Conservation (phyloP, 2,888 invertebrate genomes). For the Agriopis marginaria region DNA sequence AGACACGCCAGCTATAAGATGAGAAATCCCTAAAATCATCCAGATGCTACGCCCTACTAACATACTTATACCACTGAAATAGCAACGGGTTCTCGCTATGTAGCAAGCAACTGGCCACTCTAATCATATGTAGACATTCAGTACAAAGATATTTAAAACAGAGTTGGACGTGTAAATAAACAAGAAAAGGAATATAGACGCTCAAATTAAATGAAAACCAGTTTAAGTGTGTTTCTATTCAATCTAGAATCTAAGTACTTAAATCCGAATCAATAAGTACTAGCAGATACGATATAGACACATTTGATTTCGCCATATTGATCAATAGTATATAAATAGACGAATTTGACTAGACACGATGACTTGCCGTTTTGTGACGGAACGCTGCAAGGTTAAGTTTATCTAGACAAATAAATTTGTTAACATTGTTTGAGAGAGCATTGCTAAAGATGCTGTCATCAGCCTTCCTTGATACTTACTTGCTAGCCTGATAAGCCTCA, state of each 20-base stretch:
- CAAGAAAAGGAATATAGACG: not conserved
- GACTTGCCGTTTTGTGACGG: conserved; percentile 18
- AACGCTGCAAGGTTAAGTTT: conserved; percentile 14
- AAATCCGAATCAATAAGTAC: no score
- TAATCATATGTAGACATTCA: not conserved
- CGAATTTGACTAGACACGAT: conserved; percentile 11
- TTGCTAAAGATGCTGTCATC: not conserved
- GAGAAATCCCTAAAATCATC: conserved; percentile 13
- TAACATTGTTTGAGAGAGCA: conserved; percentile 1
- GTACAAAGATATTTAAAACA: not conserved
- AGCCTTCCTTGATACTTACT: not conserved
- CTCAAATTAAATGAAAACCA: no score
- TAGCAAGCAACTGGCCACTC: conserved; percentile 11
- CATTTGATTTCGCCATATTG: not conserved
- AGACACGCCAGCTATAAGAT: not conserved
- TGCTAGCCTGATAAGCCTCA: not conserved
- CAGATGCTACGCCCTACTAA: conserved; percentile 28
- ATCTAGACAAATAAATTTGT: conserved; percentile 5
- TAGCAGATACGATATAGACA: not conserved
- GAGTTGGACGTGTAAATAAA: not conserved
- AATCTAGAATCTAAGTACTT: no score
- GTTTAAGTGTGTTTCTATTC: no score
- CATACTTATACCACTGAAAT: conserved; percentile 23
- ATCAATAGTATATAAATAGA: not conserved
- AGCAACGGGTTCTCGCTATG: conserved; percentile 12